Evolutionary conservation across 2,797 vertebrate species (phyloP).

Genomic region (Myripristis murdjan): DNA sequence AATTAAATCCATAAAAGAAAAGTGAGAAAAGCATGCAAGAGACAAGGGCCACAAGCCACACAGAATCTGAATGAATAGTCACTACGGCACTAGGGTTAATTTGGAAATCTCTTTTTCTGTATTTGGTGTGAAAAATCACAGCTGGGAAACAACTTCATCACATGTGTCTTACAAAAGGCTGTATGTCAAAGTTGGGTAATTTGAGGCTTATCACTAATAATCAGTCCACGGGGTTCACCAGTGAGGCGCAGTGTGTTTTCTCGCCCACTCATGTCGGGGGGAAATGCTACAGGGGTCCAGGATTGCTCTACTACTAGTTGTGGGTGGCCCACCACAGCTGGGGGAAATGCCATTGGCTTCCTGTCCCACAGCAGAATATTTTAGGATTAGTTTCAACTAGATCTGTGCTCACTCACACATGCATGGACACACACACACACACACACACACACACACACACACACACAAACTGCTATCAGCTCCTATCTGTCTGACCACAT

Average conservation of each 20-base stretch:
- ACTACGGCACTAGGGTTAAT: no score
- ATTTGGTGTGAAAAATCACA: background rate
- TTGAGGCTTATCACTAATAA: slow-evolving; percentile 22
- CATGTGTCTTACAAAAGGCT: background rate
- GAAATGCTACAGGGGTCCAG: slow-evolving; percentile 18
- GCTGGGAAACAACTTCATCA: background rate
- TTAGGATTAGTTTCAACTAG: slow-evolving; percentile 54
- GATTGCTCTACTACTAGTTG: slow-evolving; percentile 7
- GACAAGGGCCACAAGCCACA: no score
- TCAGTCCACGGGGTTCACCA: slow-evolving; percentile 3
- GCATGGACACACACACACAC: slow-evolving; percentile 14
- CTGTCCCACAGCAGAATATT: slow-evolving; percentile 60
- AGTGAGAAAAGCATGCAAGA: no score
- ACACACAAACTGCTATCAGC: slow-evolving; percentile 53
- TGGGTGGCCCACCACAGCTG: slow-evolving; percentile 47
- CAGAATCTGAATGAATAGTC: no score
- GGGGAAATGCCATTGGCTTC: slow-evolving; percentile 63
- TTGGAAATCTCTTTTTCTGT: no score
- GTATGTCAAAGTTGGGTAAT: background rate
- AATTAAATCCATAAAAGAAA: no score
- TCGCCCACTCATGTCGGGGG: slow-evolving; percentile 9
- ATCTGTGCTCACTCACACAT: slow-evolving; percentile 8
- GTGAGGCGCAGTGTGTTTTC: background rate
- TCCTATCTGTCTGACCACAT: slow-evolving; percentile 43
- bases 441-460: slow-evolving; percentile 38